Evolutionary conservation across 2,888 invertebrate genomes (phyloP).

Genomic region (Megalurothrips usitatus): DNA sequence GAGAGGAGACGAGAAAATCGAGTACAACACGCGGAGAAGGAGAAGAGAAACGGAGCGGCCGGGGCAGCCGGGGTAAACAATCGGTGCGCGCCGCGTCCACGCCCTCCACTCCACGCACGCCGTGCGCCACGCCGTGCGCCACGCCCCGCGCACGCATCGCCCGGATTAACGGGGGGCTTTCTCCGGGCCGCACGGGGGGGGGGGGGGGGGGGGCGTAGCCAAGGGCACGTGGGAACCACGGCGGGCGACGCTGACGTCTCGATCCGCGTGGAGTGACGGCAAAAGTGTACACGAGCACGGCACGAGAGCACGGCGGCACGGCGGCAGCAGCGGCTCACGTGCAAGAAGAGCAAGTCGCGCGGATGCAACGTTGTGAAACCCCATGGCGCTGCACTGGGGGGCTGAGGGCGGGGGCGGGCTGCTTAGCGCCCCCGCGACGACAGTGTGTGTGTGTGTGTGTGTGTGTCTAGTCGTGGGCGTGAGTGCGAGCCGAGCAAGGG

Average conservation of each 20-base stretch:
- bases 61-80: conserved; percentile 11
- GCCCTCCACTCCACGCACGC: neutral
- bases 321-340: too few relatives aligned
- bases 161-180: neutral
- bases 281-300: too few relatives aligned
- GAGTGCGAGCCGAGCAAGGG: neutral
- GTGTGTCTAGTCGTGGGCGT: too few relatives aligned
- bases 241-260: too few relatives aligned
- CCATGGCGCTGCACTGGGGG: too few relatives aligned
- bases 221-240: neutral
- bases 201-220: neutral
- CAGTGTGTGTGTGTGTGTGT: too few relatives aligned
- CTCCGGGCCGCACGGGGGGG: neutral
- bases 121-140: neutral
- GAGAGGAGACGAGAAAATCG: neutral
- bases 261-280: too few relatives aligned
- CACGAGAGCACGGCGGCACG: too few relatives aligned
- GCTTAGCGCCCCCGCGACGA: too few relatives aligned
- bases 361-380: too few relatives aligned
- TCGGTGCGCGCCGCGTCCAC: neutral
- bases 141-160: neutral
- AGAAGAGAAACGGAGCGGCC: neutral
- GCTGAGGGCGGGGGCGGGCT: too few relatives aligned
- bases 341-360: too few relatives aligned
- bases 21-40: neutral